Percentiles rank a stretch among this genome's conserved stretches.
Conservation (phyloP, 2,888 invertebrate genomes). For the Meteorus colon region DNA sequence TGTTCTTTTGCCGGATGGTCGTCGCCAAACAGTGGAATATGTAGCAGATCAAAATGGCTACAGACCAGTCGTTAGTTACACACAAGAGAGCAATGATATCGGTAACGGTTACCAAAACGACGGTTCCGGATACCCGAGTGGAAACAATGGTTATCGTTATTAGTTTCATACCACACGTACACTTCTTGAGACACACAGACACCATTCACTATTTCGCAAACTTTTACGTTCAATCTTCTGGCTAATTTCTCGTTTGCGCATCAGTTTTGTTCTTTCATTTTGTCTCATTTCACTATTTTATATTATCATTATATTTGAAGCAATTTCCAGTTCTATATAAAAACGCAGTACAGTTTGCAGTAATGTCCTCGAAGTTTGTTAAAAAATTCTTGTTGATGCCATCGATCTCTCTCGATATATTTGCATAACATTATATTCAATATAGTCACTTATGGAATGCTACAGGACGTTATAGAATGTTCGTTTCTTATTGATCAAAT, state of each 20-base stretch:
- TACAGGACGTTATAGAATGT: no score
- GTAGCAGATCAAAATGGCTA: slow-evolving; percentile 82
- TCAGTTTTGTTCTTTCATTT: not conserved
- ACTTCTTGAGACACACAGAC: not conserved
- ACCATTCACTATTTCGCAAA: slow-evolving; percentile 1
- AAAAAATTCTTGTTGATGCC: not conserved
- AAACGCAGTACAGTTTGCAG: not conserved
- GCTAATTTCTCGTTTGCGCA: not conserved
- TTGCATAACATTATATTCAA: no score
- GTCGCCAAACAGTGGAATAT: slow-evolving; percentile 79
- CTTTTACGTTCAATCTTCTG: not conserved
- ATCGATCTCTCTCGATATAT: no score
- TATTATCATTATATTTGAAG: not conserved
- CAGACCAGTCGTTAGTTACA: slow-evolving; percentile 81
- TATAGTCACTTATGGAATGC: no score
- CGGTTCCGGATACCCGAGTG: slow-evolving; percentile 49
- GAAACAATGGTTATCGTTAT: slow-evolving; percentile 57
- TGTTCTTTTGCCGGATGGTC: slow-evolving; percentile 72
- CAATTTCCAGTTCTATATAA: not conserved
- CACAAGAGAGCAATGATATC: slow-evolving; percentile 72
- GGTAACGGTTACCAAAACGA: slow-evolving; percentile 54
- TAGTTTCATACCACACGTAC: slow-evolving; percentile 44
- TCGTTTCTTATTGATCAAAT: no score
- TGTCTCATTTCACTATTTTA: no score
- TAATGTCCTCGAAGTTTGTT: not conserved